phyloP scores from a whole-genome alignment of 2,888 invertebrate genomes.

The Tortrix viridana region DNA sequence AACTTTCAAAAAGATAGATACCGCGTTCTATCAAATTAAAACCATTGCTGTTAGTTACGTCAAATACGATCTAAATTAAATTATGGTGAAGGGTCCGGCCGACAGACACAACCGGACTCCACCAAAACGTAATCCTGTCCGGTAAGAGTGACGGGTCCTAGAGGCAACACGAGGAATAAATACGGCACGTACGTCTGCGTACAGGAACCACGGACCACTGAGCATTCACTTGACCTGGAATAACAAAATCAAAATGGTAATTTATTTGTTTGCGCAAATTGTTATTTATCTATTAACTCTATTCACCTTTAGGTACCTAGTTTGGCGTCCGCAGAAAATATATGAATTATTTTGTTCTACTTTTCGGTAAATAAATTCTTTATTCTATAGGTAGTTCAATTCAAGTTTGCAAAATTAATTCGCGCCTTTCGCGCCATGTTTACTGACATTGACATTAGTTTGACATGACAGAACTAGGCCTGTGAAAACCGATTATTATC shows the following conservation, averaged over 20 bases:
- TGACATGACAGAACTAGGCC: not conserved
- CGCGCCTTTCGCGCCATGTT: not conserved
- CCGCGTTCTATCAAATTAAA: not conserved
- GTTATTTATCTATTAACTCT: too few relatives aligned
- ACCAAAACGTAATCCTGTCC: constrained; percentile 98
- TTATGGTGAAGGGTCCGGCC: constrained; percentile 73
- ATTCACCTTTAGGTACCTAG: too few relatives aligned
- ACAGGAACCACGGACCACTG: constrained; percentile 94
- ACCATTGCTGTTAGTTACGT: constrained; percentile 1
- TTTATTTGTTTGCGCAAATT: too few relatives aligned
- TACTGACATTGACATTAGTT: not conserved
- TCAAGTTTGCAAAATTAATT: too few relatives aligned
- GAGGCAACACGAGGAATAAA: constrained; percentile 94
- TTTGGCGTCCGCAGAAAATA: too few relatives aligned
- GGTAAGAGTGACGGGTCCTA: constrained; percentile 95
- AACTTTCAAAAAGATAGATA: too few relatives aligned
- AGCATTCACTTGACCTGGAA: constrained; percentile 94
- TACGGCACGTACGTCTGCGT: constrained; percentile 97
- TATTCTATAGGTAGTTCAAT: too few relatives aligned
- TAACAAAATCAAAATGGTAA: not conserved
- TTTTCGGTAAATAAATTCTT: too few relatives aligned
- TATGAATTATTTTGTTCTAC: too few relatives aligned
- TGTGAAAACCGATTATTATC: not conserved
- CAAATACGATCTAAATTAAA: not conserved
- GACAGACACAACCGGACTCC: constrained; percentile 97